Conservation (phyloP, 2,797 vertebrate genomes). For the Cyclura pinguis region DNA sequence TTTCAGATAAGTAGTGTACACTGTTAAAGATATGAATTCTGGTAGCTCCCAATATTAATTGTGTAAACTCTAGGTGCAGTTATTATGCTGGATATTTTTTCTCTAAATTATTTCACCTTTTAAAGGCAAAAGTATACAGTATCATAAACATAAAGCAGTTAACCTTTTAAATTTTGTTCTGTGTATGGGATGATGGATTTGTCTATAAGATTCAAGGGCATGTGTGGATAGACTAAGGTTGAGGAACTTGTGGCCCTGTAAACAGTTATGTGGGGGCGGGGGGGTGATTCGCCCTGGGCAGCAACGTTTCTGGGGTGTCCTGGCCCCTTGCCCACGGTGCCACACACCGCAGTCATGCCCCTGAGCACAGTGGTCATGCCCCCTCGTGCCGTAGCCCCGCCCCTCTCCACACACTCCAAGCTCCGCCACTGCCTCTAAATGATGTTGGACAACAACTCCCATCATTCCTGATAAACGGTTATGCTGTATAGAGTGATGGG, state of each 20-base stretch:
- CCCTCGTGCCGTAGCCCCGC: too few species aligned
- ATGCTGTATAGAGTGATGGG: background rate
- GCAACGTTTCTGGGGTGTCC: too few species aligned
- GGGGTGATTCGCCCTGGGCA: too few species aligned
- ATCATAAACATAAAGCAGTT: background rate
- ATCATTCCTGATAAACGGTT: background rate
- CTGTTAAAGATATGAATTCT: conserved; percentile 27
- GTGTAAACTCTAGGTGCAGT: background rate
- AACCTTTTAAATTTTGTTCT: too few species aligned
- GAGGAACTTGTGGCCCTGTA: background rate
- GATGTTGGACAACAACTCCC: background rate
- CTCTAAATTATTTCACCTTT: background rate
- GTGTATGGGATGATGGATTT: background rate
- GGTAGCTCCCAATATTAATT: background rate
- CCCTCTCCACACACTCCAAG: too few species aligned
- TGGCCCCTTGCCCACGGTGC: too few species aligned
- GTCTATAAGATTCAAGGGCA: background rate
- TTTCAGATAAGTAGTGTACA: conserved; percentile 48
- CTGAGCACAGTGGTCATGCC: too few species aligned
- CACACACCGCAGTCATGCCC: too few species aligned
- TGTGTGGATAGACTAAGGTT: too few species aligned
- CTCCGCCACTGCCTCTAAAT: background rate
- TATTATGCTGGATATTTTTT: background rate
- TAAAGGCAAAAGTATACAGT: background rate
- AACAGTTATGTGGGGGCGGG: too few species aligned